Percentiles rank a stretch among this genome's conserved stretches.
phyloP scores from a whole-genome alignment of 2,797 vertebrate species.

The Microtus californicus region DNA sequence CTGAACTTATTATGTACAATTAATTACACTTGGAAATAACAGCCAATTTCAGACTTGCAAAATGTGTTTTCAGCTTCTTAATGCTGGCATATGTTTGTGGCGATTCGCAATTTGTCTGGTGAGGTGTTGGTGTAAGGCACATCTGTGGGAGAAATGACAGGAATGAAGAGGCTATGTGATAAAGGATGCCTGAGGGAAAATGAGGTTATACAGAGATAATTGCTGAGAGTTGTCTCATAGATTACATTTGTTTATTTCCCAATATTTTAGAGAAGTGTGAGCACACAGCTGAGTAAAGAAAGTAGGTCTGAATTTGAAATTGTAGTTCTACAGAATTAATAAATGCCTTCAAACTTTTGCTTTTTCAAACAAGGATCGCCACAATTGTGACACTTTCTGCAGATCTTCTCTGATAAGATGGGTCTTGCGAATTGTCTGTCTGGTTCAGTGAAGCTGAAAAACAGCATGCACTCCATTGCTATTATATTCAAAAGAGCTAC shows the following conservation, averaged over 20 bases:
- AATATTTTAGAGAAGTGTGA: conserved; percentile 62
- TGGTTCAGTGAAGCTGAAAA: conserved; percentile 30
- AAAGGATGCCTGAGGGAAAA: conserved; percentile 71
- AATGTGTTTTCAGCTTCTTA: conserved; percentile 50
- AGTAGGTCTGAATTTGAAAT: conserved; percentile 56
- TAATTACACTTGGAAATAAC: conserved; percentile 50
- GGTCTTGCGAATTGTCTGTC: background rate
- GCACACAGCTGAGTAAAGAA: conserved; percentile 60
- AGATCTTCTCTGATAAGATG: conserved; percentile 1
- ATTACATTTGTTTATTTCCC: conserved; percentile 57
- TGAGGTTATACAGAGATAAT: conserved; percentile 66
- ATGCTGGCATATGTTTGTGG: conserved; percentile 1
- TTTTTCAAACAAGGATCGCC: conserved; percentile 66
- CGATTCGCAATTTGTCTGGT: conserved; percentile 63
- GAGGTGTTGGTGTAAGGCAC: conserved; percentile 55
- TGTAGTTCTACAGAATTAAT: conserved; percentile 48
- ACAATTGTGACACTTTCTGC: conserved; percentile 46
- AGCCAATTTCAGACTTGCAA: conserved; percentile 67
- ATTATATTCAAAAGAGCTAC: background rate
- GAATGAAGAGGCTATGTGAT: conserved; percentile 67
- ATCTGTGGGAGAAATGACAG: conserved; percentile 39
- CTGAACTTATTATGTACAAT: background rate
- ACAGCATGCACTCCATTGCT: background rate
- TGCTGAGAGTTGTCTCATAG: conserved; percentile 67
- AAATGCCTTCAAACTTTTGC: conserved; percentile 31